Evolutionary conservation across 2,797 vertebrate species (phyloP), one percentile per base, ranked within the genome.

Genomic region (Schizothorax lantsangensis): DNA sequence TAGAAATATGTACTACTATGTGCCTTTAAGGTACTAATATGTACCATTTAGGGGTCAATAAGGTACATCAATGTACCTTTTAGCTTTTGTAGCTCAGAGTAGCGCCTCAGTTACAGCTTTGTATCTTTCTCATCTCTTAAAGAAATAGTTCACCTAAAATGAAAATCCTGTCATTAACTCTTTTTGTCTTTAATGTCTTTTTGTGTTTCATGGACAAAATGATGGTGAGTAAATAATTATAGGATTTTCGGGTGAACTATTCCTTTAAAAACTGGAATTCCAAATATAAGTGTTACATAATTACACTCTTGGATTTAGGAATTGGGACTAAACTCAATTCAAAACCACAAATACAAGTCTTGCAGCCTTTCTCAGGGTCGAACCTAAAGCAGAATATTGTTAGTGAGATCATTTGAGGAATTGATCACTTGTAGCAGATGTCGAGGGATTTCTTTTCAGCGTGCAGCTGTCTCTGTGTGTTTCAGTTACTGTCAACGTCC

Each of bases 341-440:
- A 52, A 68, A 19, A 49, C 17, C 19, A 19, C 11, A 47, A 74
- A 40, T 59, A 9, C 7, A 79, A 66, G 5, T 38, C 33, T 33
- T 64, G 26, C 21, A 77, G 8, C 1, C 21, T 38, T 66, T 84
- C 45, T 77, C 30, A 77, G 14, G 26, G 38, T 75, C 12, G 1
- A 33, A 38, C 57, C 52, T 54, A 43, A 7, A 8, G 21, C n/a
- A 36, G 40, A 69, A 69, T 54, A n/a, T 21, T 62, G 77, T 62
- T n/a, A 21, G 52, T 64, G 80, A 38, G 38, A 83, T 21, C 15
- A 40, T 49, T 84, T 74, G n/a, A 30, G 69, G 47, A 75, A 85
- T n/a, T 83, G 30, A 80, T 81, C 21, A 23, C 6, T n/a, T 81
- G 43, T 72, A 79, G 43, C 69, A 81, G 45, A n/a, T 78, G 73